Conservation (phyloP, 2,888 invertebrate species). For the Xanthorhoe designata region DNA sequence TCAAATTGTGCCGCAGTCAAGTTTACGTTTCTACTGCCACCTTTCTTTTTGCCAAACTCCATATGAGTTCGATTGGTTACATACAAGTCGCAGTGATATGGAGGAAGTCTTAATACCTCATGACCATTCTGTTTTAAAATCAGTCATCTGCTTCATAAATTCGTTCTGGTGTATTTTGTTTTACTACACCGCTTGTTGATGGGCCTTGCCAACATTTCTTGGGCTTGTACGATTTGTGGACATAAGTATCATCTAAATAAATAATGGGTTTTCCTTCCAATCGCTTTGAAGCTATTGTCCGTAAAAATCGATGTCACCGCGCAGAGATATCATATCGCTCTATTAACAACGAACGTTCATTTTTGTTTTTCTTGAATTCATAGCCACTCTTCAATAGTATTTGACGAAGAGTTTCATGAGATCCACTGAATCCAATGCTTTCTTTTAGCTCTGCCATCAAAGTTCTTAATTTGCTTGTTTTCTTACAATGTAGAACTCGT, state of each 20-base stretch:
- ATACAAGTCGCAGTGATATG: conserved; percentile 40
- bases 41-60: conserved; percentile 32
- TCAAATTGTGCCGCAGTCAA: conserved; percentile 20
- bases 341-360: conserved; percentile 44
- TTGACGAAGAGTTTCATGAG: conserved; percentile 33
- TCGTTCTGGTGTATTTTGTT: conserved; percentile 37
- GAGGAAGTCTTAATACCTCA: conserved; percentile 38
- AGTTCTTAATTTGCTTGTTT: conserved; percentile 28
- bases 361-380: conserved; percentile 43
- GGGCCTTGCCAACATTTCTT: conserved; percentile 46
- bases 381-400: conserved; percentile 33
- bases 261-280: conserved; percentile 13
- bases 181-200: conserved; percentile 40
- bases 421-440: conserved; percentile 30
- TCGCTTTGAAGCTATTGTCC: conserved; percentile 24
- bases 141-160: conserved; percentile 40
- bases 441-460: conserved; percentile 33
- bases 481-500: conserved; percentile 24
- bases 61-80: conserved; percentile 33
- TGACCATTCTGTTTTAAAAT: conserved; percentile 40
- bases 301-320: conserved; percentile 43
- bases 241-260: conserved; percentile 11
- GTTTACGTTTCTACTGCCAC: conserved; percentile 36
- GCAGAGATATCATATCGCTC: conserved; percentile 44
- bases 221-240: conserved; percentile 33